Percentiles rank a stretch among this genome's conserved stretches.
Evolutionary conservation across 2,888 invertebrate genomes (phyloP).

Genomic region (Keiferia lycopersicella): DNA sequence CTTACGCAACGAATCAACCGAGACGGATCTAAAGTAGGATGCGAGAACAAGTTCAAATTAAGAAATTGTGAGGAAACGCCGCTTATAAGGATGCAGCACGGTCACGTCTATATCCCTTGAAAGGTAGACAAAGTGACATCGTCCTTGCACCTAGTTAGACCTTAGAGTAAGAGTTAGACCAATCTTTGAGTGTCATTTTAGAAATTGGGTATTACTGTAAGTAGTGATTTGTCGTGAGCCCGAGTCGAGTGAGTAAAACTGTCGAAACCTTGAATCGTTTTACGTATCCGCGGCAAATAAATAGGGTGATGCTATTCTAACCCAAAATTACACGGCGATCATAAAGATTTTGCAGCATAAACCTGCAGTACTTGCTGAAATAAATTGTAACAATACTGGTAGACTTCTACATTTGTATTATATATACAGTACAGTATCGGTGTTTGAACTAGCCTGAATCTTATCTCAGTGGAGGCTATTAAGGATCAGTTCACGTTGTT

Average conservation of each 20-base stretch:
- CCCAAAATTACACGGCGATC: too few relatives aligned
- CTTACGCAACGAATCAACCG: slow-evolving; percentile 38
- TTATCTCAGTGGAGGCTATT: slow-evolving; percentile 46
- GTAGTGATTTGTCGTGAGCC: too few relatives aligned
- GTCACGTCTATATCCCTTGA: not conserved
- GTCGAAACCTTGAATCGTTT: too few relatives aligned
- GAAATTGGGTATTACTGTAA: too few relatives aligned
- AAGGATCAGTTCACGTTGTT: slow-evolving; percentile 58
- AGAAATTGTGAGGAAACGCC: slow-evolving; percentile 17
- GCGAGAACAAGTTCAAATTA: slow-evolving; percentile 24
- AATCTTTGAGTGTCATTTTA: too few relatives aligned
- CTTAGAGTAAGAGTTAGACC: too few relatives aligned
- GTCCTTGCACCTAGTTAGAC: too few relatives aligned
- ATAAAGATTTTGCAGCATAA: too few relatives aligned
- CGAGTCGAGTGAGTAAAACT: too few relatives aligned
- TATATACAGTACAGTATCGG: slow-evolving; percentile 32
- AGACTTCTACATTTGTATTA: not conserved
- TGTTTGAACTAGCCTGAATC: slow-evolving; percentile 43
- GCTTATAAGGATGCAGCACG: slow-evolving; percentile 3
- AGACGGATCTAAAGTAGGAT: slow-evolving; percentile 28
- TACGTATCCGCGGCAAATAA: too few relatives aligned
- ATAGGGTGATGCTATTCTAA: too few relatives aligned
- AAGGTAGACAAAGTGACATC: not conserved
- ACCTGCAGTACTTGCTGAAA: too few relatives aligned
- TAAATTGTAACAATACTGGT: not conserved